Evolutionary conservation across 2,888 invertebrate genomes (phyloP).

Genomic region (Pollenia angustigena): DNA sequence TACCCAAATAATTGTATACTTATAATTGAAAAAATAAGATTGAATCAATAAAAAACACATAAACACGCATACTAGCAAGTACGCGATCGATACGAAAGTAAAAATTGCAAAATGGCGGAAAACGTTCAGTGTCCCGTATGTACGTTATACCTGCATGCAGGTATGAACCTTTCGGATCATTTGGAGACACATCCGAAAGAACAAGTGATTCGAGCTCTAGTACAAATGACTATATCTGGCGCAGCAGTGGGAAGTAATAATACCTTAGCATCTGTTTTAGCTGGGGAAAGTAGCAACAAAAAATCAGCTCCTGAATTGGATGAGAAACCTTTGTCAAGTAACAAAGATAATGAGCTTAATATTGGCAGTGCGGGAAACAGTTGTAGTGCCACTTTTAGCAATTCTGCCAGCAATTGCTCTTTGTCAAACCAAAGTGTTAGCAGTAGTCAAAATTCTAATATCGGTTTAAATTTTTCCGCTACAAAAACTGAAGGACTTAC

Average conservation of each 20-base stretch:
- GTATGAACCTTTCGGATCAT: conserved; percentile 92
- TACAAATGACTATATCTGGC: conserved; percentile 82
- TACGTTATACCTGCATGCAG: conserved; percentile 92
- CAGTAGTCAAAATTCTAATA: conserved; percentile 60
- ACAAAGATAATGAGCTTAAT: conserved; percentile 56
- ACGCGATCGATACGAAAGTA: conserved; percentile 14
- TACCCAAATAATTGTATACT: conserved; percentile 5
- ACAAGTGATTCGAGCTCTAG: conserved; percentile 92
- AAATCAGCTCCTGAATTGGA: conserved; percentile 42
- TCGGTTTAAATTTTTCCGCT: conserved; percentile 40
- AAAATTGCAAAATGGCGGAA: conserved; percentile 79
- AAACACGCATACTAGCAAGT: conserved; percentile 33
- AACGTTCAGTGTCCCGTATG: conserved; percentile 91
- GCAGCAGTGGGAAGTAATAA: conserved; percentile 71
- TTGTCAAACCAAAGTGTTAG: conserved; percentile 63
- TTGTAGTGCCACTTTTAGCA: conserved; percentile 42
- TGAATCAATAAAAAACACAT: conserved; percentile 37
- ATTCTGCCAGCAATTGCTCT: conserved; percentile 53
- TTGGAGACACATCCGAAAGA: conserved; percentile 94
- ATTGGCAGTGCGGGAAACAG: conserved; percentile 27
- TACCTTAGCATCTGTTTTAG: conserved; percentile 74
- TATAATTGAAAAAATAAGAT: conserved; percentile 12
- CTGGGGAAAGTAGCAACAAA: conserved; percentile 44
- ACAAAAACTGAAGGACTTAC: conserved; percentile 29
- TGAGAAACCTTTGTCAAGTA: conserved; percentile 34